Base-by-base conservation (phyloP, 2,888 invertebrate genomes). In the Cheilosia impressa region DNA sequence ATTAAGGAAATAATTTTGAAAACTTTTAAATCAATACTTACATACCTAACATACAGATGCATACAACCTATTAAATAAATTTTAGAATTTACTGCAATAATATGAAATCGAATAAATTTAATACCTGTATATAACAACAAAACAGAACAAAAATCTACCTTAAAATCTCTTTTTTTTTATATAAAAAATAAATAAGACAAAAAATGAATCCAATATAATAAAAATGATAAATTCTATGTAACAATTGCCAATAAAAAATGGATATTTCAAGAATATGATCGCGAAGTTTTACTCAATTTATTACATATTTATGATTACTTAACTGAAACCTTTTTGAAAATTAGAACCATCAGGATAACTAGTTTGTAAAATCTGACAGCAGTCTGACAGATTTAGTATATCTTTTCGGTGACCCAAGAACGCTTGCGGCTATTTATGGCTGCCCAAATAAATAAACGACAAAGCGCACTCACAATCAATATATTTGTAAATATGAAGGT, bases 221-320 rank as follows among this genome's bases (percentile, higher is more conserved):
- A 73, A 2, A 65, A 72, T 45, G 50, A 55, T 4, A 73, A 66
- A 78, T 73, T 83, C 55, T 73, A 73, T 79, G 79, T 78, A 79
- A 83, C 72, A 73, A 68, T 83, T 78, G 83, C 83, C 83, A 83
- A 83, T 83, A 79, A 83, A 76, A 63, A 77, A 62, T 47, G 34
- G 77, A 73, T 22, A 78, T 81, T 76, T 68, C 31, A 75, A 55
- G 50, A 10, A 52, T 2, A 24, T 10, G 10, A 15, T 10, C 2
- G 0, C 17, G 53, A 4, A 41, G 52, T 66, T 66, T 66, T 38
- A 38, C 38, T 38, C 38, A 38, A 38, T 38, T 38, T 2, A 10
- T 38, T 2, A 10, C 3, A n/a, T 34, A 34, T 27, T 24, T 27
- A 27, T 27, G 27, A 6, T 0, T 27, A 5, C 6, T 27, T 6